Evolutionary conservation across 2,113 vertebrate species (phyloP), one percentile per base, ranked within the genome.

Genomic region (Macrotus californicus): DNA sequence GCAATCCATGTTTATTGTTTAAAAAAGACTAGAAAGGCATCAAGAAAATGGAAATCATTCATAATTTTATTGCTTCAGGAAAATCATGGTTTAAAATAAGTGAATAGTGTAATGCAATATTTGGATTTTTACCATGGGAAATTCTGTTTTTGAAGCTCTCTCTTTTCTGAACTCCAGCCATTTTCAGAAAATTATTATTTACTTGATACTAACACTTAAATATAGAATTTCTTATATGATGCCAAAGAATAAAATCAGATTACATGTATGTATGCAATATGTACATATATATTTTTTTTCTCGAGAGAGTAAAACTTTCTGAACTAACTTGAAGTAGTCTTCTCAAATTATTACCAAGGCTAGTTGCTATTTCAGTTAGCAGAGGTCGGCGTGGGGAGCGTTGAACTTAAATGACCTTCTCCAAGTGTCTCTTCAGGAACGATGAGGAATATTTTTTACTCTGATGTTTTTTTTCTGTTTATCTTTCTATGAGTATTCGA

Each of bases 331-430:
- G 81, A 95, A 77, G 36, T 92, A 61, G 52, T 91, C 66, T 93
- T 96, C 93, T 91, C 34, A 77, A 75, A 64, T 89, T 75, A 70
- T 84, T 84, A 76, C 69, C 50, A 90, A 91, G 66, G 59, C 43
- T 59, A 52, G n/a, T 52, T 94, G 69, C 79, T 94, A 7, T 93
- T 96, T 95, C 46, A 26, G 4, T 93, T 88, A 83, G 85, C 54
- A 73, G 85, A 82, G 66, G 41, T 64, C 39, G 77, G 67, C 75
- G 70, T 26, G 41, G 69, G 66, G 80, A 54, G 29, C 11, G 0
- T 0, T 88, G 91, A 43, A 96, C 96, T 97, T 94, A 87, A 89
- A 93, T 85, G 94, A 96, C 95, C 94, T 96, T 90, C 48, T 83
- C 82, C 50, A 93, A 21, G 14, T 83, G 89, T 82, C 70, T 90